A percentile compares a stretch with the other conserved stretches of the same genome.
Evolutionary conservation across 2,113 vertebrate species (phyloP).

Genomic region (Sander vitreus): DNA sequence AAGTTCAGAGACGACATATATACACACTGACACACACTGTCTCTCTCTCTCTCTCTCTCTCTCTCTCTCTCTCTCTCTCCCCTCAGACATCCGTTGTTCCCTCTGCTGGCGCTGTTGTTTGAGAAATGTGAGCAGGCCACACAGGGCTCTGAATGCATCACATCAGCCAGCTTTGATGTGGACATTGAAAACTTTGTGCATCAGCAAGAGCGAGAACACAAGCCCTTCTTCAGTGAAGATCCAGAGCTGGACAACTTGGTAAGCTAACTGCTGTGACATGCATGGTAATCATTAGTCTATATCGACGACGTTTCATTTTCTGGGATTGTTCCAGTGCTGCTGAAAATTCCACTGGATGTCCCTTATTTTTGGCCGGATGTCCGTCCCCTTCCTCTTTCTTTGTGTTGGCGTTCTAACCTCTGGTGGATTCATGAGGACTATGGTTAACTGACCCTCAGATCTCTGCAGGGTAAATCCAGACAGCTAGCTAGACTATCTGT

Average conservation of each 20-base stretch:
- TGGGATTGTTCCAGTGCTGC: too few species aligned
- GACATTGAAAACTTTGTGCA: conserved; percentile 99
- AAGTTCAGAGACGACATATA: neutral
- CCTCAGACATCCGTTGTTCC: conserved; percentile 95
- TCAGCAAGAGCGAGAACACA: conserved; percentile 98
- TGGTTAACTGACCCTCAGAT: too few species aligned
- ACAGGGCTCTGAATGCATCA: conserved; percentile 99
- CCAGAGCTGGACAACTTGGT: conserved; percentile 99
- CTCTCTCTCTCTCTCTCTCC: conserved; percentile 13
- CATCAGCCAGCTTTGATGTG: conserved; percentile 98
- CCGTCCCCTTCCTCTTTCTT: too few species aligned
- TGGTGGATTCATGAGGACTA: too few species aligned
- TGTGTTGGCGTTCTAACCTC: too few species aligned
- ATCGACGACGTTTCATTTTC: too few species aligned
- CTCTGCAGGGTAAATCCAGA: too few species aligned
- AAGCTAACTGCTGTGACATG: conserved; percentile 3
- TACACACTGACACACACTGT: neutral
- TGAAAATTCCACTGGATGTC: too few species aligned
- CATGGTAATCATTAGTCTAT: neutral
- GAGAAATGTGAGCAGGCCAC: conserved; percentile 99
- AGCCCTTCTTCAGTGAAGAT: conserved; percentile 99
- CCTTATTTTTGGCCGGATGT: too few species aligned
- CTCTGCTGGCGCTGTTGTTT: conserved; percentile 95
- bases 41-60: neutral
- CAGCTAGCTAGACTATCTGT: too few species aligned